These are phyloP conservation scores for Cephus pulcher DNA, from an alignment of 2,888 invertebrate genomes.

Conservation along the genomic window DNA sequence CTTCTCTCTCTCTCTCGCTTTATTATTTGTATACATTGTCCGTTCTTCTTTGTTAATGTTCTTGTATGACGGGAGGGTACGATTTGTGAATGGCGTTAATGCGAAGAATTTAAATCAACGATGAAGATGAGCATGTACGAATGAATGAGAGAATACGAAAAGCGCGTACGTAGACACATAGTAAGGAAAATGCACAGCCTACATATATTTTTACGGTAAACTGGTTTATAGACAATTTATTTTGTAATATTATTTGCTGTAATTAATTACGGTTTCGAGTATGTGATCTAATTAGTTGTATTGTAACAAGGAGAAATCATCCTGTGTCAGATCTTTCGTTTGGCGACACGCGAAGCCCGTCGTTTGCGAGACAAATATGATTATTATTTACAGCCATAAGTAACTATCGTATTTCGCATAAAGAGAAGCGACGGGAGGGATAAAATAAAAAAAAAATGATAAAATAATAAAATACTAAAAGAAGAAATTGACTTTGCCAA, in stretches of 20 bases:
- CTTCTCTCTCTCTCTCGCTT: neutral
- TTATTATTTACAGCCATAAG: slow-evolving; percentile 18
- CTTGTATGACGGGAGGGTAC: neutral
- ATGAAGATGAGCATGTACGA: slow-evolving; percentile 16
- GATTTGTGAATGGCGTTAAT: neutral
- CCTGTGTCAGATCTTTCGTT: slow-evolving; percentile 17
- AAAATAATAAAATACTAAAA: neutral
- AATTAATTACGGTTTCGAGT: slow-evolving; percentile 47
- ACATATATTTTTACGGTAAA: slow-evolving; percentile 44
- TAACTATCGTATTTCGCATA: neutral
- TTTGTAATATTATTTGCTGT: slow-evolving; percentile 51
- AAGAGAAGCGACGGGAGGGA: neutral
- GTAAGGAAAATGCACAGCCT: slow-evolving; percentile 54
- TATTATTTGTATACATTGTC: neutral
- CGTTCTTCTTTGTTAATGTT: neutral
- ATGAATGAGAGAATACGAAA: slow-evolving; percentile 10
- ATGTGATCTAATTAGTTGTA: slow-evolving; percentile 54
- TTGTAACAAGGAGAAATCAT: slow-evolving; percentile 17
- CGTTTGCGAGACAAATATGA: slow-evolving; percentile 27
- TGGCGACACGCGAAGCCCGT: slow-evolving; percentile 8
- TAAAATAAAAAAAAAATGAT: neutral
- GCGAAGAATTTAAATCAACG: neutral
- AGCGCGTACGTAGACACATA: slow-evolving; percentile 15
- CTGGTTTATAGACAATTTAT: slow-evolving; percentile 53
- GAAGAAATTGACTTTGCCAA: neutral